These are phyloP conservation scores for Kryptolebias marmoratus DNA, from an alignment of 2,113 vertebrate genomes.

Conservation along the genomic window DNA sequence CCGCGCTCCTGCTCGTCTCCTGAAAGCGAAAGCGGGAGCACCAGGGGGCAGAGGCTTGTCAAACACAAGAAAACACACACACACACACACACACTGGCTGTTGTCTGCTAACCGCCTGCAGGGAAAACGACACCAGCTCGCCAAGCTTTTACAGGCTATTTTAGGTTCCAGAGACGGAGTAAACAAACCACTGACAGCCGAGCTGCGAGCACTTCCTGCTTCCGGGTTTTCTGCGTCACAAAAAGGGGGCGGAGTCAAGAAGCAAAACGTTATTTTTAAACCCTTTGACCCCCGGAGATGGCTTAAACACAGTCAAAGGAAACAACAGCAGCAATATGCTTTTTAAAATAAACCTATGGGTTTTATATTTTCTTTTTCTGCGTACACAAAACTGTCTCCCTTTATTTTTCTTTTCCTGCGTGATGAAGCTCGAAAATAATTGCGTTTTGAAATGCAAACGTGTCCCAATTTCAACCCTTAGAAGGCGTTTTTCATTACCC, in stretches of 20 bases:
- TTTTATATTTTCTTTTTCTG: too few species aligned
- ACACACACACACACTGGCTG: not conserved
- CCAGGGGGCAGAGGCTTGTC: not conserved
- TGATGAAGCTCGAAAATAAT: too few species aligned
- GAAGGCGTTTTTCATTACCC: too few species aligned
- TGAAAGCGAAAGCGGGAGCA: slow-evolving; percentile 40
- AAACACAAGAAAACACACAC: not conserved
- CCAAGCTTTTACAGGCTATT: not conserved
- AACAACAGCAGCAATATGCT: too few species aligned
- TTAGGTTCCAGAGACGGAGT: not conserved
- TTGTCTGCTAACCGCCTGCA: not conserved
- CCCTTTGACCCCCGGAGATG: slow-evolving; percentile 23
- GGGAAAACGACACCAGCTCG: not conserved
- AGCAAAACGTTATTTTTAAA: slow-evolving; percentile 38
- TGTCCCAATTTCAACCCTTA: too few species aligned
- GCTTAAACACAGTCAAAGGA: too few species aligned
- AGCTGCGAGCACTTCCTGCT: slow-evolving; percentile 54
- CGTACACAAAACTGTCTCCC: too few species aligned
- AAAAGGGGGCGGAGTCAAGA: slow-evolving; percentile 46
- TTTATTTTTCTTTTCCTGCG: too few species aligned
- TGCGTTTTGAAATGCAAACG: too few species aligned
- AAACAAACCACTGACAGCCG: slow-evolving; percentile 5
- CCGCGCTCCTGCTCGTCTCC: not conserved
- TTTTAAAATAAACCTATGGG: too few species aligned
- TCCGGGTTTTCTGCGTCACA: slow-evolving; percentile 58